These are phyloP conservation scores for Tautogolabrus adspersus DNA, from an alignment of 2,113 vertebrate species.

Conservation along the genomic window DNA sequence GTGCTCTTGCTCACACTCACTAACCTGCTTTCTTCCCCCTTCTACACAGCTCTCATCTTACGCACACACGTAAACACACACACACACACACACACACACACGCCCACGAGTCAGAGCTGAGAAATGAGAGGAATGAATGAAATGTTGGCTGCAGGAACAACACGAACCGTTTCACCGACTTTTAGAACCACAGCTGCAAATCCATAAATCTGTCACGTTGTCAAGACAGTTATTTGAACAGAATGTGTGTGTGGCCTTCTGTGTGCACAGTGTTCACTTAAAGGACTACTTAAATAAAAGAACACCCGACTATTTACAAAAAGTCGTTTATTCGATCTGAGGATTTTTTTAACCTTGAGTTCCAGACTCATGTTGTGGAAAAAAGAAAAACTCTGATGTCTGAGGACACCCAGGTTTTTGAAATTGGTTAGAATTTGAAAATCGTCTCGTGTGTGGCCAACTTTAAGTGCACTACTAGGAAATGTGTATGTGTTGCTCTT, in stretches of 20 bases:
- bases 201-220: neutral
- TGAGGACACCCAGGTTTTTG: no score
- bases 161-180: constrained; percentile 7
- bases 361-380: no score
- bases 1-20: no score
- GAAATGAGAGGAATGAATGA: constrained; percentile 53
- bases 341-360: no score
- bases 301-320: no score
- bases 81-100: neutral
- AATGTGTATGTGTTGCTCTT: no score
- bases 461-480: no score
- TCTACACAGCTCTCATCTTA: neutral
- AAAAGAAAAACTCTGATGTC: no score
- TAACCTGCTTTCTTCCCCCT: neutral
- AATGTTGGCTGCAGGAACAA: constrained; percentile 23
- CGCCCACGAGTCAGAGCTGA: neutral
- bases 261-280: neutral
- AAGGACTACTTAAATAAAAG: no score
- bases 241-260: neutral
- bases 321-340: no score
- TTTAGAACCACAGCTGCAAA: constrained; percentile 7
- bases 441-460: no score
- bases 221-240: neutral
- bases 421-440: no score
- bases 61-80: neutral